These are phyloP conservation scores for Xenotilapia flavipinnis DNA, from an alignment of 2,113 vertebrate species.

Conservation along the genomic window DNA sequence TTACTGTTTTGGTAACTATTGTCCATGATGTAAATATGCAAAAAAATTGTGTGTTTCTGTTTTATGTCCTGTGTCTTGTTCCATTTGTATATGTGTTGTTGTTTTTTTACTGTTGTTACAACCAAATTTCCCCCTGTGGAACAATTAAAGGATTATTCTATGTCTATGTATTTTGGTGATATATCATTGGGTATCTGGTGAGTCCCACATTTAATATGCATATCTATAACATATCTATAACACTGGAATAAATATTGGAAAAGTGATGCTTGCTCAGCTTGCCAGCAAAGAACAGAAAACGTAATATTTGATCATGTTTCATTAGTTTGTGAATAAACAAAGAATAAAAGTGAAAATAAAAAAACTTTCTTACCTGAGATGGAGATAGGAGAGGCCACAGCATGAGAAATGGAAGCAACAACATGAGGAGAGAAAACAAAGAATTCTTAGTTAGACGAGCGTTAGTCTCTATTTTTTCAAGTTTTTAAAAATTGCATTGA, in stretches of 20 bases:
- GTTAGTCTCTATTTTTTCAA: not conserved
- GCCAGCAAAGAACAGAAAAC: not conserved
- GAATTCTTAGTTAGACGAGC: not conserved
- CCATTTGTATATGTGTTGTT: not conserved
- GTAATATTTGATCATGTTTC: not conserved
- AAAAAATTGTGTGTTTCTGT: accelerated
- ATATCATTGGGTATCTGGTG: not conserved
- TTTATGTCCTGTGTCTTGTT: not conserved
- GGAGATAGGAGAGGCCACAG: not conserved
- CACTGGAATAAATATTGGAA: not conserved
- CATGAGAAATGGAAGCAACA: not conserved
- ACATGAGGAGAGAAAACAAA: conserved; percentile 19
- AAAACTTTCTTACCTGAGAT: conserved; percentile 57
- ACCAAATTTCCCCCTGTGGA: not conserved
- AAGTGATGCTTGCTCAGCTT: not conserved
- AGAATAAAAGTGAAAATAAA: not conserved
- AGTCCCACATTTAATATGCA: not conserved
- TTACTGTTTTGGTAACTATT: not conserved
- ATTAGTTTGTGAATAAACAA: not conserved
- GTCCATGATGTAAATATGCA: not conserved
- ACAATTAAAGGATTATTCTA: not conserved
- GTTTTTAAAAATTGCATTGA: not conserved
- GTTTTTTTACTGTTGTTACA: not conserved
- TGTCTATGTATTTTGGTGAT: not conserved
- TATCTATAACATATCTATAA: not conserved